Percentiles rank a stretch among this genome's conserved stretches.
Evolutionary conservation across 2,797 vertebrate species (phyloP).

Genomic region (Phylloscopus collybita): DNA sequence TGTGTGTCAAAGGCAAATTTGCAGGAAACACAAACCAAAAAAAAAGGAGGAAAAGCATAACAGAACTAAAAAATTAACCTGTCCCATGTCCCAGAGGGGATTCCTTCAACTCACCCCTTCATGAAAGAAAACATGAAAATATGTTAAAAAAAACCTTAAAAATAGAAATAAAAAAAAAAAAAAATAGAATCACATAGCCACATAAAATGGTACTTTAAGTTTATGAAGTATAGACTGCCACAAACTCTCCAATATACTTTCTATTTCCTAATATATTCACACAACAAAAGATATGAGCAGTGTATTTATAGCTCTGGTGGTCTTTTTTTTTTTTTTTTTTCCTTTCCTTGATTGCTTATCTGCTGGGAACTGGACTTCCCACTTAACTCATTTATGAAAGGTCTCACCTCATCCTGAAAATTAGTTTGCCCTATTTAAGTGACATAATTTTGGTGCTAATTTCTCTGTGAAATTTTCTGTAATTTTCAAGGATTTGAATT

Average conservation of each 20-base stretch:
- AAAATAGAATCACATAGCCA: background rate
- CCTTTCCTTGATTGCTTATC: background rate
- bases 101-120: background rate
- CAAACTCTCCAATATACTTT: background rate
- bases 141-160: background rate
- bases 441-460: background rate
- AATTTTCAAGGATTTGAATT: background rate
- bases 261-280: background rate
- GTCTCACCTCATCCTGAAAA: constrained; percentile 1
- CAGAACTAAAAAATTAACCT: background rate
- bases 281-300: background rate
- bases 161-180: background rate
- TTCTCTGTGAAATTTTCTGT: background rate
- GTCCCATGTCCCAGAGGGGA: background rate
- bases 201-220: background rate
- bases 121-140: background rate
- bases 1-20: background rate
- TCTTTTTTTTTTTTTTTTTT: background rate
- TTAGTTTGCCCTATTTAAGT: background rate
- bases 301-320: background rate
- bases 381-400: constrained; percentile 23
- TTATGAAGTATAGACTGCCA: background rate
- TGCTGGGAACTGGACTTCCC: background rate
- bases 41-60: background rate
- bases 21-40: background rate